Evolutionary conservation across 2,888 invertebrate genomes (phyloP).

Genomic region (Gymnoscelis rufifasciata): DNA sequence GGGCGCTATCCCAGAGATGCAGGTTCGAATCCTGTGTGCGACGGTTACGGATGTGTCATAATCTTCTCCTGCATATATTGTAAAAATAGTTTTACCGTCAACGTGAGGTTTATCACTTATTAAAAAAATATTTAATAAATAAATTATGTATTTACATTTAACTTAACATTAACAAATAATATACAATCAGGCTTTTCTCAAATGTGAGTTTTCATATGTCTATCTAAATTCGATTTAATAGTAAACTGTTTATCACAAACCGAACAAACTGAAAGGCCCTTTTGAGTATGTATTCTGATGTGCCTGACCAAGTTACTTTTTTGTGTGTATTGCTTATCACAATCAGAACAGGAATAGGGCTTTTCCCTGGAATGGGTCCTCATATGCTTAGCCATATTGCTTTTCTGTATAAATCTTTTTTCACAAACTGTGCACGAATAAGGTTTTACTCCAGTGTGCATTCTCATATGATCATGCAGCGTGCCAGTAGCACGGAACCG

Average conservation of each 20-base stretch:
- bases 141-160: too few species aligned
- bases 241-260: constrained; percentile 1
- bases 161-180: too few species aligned
- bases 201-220: not conserved
- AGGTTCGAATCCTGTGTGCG: too few species aligned
- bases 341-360: not conserved
- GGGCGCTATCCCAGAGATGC: too few species aligned
- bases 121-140: too few species aligned
- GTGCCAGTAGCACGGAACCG: not conserved
- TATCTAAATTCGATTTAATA: not conserved
- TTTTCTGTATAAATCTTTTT: not conserved
- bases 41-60: too few species aligned
- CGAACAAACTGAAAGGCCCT: not conserved
- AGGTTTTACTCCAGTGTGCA: not conserved
- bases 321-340: not conserved
- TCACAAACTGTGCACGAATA: not conserved
- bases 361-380: not conserved
- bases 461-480: not conserved
- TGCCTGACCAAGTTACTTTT: constrained; percentile 2
- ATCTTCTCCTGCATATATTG: too few species aligned
- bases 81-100: too few species aligned
- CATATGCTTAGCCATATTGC: not conserved
- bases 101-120: too few species aligned
- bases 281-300: not conserved
- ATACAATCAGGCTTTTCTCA: too few species aligned